Evolutionary conservation across 2,888 invertebrate genomes (phyloP).

Genomic region (Germaria angustata): DNA sequence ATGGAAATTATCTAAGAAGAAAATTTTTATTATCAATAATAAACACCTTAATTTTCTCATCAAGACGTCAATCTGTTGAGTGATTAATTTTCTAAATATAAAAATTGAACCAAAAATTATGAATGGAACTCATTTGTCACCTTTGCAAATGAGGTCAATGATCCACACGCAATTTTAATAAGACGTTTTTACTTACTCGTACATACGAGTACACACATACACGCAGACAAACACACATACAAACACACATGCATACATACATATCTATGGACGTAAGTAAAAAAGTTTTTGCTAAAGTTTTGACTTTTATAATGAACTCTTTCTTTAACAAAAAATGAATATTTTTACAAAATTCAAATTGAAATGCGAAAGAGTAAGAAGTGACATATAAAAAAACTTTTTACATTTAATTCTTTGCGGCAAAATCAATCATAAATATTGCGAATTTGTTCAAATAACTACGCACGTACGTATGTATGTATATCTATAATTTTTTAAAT

Average conservation of each 20-base stretch:
- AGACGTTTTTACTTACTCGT: background rate
- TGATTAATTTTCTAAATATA: constrained; percentile 5
- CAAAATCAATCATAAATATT: no score
- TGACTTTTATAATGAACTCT: no score
- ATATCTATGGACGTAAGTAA: no score
- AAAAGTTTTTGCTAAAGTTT: background rate
- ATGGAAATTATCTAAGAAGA: background rate
- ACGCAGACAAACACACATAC: background rate
- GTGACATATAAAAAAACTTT: no score
- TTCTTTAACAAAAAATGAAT: no score
- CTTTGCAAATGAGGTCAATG: constrained; percentile 54
- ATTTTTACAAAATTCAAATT: no score
- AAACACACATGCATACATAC: background rate
- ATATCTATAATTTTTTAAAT: no score
- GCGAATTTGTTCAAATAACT: no score
- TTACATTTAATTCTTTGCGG: no score
- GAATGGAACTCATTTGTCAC: constrained; percentile 52
- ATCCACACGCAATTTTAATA: constrained; percentile 30
- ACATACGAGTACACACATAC: background rate
- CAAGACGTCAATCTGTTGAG: constrained; percentile 13
- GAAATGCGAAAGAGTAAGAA: no score
- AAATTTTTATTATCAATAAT: background rate
- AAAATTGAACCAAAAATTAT: background rate
- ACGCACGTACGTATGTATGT: no score
- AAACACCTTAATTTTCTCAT: background rate